Conservation (phyloP, 2,888 invertebrate species). For the Torymus tubicola region DNA sequence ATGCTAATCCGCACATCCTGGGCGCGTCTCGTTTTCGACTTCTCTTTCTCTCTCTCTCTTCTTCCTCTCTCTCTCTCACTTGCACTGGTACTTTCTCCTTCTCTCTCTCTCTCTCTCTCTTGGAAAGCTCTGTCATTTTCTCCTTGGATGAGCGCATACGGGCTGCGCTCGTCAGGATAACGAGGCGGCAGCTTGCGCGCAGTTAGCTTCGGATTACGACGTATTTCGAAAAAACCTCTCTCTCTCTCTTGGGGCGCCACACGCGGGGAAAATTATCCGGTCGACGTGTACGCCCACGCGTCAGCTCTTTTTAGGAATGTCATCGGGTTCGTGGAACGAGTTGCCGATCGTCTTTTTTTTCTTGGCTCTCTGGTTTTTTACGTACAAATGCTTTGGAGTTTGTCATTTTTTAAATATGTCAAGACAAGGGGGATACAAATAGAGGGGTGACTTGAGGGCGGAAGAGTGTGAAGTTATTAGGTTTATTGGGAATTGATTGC, state of each 20-base stretch:
- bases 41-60: conserved; percentile 57
- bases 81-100: too few species aligned
- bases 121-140: conserved; percentile 63
- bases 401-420: conserved; percentile 32
- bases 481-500: not conserved
- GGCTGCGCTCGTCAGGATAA: conserved; percentile 63
- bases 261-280: conserved; percentile 42
- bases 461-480: not conserved
- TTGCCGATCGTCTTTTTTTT: conserved; percentile 24
- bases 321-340: conserved; percentile 37
- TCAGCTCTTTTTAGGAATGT: conserved; percentile 48
- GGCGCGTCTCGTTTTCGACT: conserved; percentile 54
- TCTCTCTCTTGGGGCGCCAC: conserved; percentile 45
- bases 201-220: conserved; percentile 64
- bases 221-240: conserved; percentile 56
- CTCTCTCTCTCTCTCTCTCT: conserved; percentile 59
- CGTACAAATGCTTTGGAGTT: conserved; percentile 20
- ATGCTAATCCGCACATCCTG: conserved; percentile 41
- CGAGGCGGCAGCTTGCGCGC: conserved; percentile 59
- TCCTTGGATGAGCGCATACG: conserved; percentile 60
- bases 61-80: too few species aligned
- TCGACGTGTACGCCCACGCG: conserved; percentile 35
- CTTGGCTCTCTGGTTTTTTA: conserved; percentile 14
- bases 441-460: not conserved
- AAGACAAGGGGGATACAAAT: conserved; percentile 24